phyloP scores from a whole-genome alignment of 2,888 invertebrate genomes.

The Pristionchus arcanus region DNA sequence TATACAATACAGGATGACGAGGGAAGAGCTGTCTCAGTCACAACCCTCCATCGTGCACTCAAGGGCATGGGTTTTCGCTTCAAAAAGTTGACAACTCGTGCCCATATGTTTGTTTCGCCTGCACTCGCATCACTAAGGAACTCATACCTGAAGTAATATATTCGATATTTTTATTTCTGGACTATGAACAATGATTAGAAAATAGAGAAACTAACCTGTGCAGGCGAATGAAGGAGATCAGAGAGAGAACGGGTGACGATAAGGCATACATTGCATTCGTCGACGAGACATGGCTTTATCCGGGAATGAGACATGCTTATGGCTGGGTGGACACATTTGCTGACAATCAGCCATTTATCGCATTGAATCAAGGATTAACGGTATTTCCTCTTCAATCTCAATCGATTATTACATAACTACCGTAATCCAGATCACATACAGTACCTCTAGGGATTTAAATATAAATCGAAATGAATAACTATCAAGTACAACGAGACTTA shows the following conservation, averaged over 20 bases:
- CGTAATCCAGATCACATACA: not conserved
- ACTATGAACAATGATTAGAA: not conserved
- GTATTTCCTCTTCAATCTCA: not conserved
- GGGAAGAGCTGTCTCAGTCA: not conserved
- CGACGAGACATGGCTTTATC: not conserved
- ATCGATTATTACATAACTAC: not conserved
- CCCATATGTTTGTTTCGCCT: not conserved
- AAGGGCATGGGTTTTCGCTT: not conserved
- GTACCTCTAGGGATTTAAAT: too few relatives aligned
- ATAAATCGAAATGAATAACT: too few relatives aligned
- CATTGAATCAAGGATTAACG: not conserved
- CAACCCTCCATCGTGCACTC: not conserved
- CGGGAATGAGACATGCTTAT: not conserved
- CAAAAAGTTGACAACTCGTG: not conserved
- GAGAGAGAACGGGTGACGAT: not conserved
- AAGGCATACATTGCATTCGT: not conserved
- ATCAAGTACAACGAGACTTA: not conserved
- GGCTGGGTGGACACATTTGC: constrained; percentile 5
- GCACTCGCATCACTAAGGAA: not conserved
- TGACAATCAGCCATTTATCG: not conserved
- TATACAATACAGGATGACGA: not conserved
- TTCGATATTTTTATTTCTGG: not conserved
- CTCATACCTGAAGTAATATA: not conserved
- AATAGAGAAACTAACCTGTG: not conserved
- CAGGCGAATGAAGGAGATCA: not conserved